These are phyloP conservation scores for Calliopsis andreniformis DNA, from an alignment of 1,140 invertebrate species.

Conservation along the genomic window DNA sequence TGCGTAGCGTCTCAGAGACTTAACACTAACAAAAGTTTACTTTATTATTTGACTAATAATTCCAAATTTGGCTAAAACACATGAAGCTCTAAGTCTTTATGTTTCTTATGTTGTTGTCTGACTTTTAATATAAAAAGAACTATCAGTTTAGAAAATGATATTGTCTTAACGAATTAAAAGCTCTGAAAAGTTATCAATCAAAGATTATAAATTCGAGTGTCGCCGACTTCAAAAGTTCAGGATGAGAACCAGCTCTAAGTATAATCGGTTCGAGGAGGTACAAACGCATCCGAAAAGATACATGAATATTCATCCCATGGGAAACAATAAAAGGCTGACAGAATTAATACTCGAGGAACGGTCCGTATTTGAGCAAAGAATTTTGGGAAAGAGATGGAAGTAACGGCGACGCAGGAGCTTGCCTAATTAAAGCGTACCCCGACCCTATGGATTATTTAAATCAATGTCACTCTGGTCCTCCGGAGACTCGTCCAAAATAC, in stretches of 20 bases:
- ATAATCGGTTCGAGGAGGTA: background rate
- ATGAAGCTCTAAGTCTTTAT: too few relatives aligned
- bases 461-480: slow-evolving; percentile 65
- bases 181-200: too few relatives aligned
- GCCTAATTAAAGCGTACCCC: slow-evolving; percentile 63
- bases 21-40: too few relatives aligned
- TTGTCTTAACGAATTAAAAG: too few relatives aligned
- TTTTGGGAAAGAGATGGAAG: slow-evolving; percentile 17
- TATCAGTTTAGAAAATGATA: too few relatives aligned
- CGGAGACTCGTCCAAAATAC: slow-evolving; percentile 66
- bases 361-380: slow-evolving; percentile 29
- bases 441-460: slow-evolving; percentile 67
- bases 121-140: too few relatives aligned
- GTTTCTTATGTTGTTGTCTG: too few relatives aligned
- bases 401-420: slow-evolving; percentile 17
- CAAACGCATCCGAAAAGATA: background rate
- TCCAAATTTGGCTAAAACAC: too few relatives aligned
- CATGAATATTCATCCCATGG: slow-evolving; percentile 35
- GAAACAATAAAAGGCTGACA: slow-evolving; percentile 35
- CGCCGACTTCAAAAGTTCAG: background rate
- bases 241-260: background rate
- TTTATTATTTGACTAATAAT: too few relatives aligned
- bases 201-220: background rate
- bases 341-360: slow-evolving; percentile 3
- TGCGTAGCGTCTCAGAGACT: too few relatives aligned